These are phyloP conservation scores for Sus scrofa DNA, from an alignment of 2,113 vertebrate genomes.

Conservation along the genomic window T2T-Sscrofa CM000814.6:48067001-48067500, in stretches of 20 bases:
- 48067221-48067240: neutral
- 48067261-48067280: neutral
- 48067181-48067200: slow-evolving; percentile 31
- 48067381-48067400: neutral
- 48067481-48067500: neutral
- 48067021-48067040: slow-evolving; percentile 54
- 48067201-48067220: neutral
- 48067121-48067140: slow-evolving; percentile 50
- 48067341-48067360: neutral
- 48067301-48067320: slow-evolving; percentile 26
- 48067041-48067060: slow-evolving; percentile 64
- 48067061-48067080: slow-evolving; percentile 69
- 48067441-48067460: neutral
- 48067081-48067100: slow-evolving; percentile 38
- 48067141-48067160: neutral
- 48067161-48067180: slow-evolving; percentile 42
- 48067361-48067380: neutral
- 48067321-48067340: neutral
- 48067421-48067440: neutral
- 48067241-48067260: neutral
- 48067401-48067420: neutral
- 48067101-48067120: slow-evolving; percentile 43
- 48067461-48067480: neutral
- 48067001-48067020: neutral
- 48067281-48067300: slow-evolving; percentile 18